Evolutionary conservation across 2,888 invertebrate species (phyloP).

Genomic region (Bugula neritina): DNA sequence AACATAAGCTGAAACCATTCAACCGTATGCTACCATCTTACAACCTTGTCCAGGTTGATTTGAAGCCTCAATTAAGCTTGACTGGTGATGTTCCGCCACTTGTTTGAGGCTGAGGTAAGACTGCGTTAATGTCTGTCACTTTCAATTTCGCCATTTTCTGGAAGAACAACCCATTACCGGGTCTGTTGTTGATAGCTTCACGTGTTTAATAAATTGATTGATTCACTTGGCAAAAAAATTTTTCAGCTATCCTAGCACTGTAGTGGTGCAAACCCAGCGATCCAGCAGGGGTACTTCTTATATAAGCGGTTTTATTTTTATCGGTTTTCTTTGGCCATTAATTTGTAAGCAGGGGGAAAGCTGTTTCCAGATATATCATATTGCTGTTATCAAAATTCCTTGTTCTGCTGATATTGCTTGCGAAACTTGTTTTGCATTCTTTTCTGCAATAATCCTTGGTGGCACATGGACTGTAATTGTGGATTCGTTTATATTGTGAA

Average conservation of each 20-base stretch:
- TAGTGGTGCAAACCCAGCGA: conserved; percentile 12
- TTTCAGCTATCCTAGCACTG: conserved; percentile 41
- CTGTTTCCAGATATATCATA: conserved; percentile 29
- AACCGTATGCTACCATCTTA: too few relatives aligned
- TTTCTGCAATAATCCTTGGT: conserved; percentile 28
- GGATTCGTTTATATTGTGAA: neutral
- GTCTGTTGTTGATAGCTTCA: conserved; percentile 36
- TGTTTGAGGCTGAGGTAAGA: neutral
- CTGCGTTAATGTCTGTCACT: neutral
- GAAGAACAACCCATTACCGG: conserved; percentile 32
- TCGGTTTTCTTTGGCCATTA: conserved; percentile 29
- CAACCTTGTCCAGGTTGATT: neutral
- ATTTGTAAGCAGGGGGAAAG: conserved; percentile 29
- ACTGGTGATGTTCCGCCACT: neutral
- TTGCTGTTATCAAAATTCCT: conserved; percentile 27
- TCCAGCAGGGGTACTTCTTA: neutral
- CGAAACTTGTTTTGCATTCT: conserved; percentile 24
- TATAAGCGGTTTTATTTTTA: neutral
- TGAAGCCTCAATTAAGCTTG: neutral
- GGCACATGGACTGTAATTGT: conserved; percentile 29
- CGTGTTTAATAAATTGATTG: conserved; percentile 41
- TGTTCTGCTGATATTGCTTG: conserved; percentile 28
- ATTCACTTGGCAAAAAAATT: conserved; percentile 36
- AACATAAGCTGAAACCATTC: too few relatives aligned
- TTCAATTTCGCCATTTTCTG: neutral